Base-by-base conservation (phyloP, 1,140 invertebrate genomes). In the Planococcus citri region DNA sequence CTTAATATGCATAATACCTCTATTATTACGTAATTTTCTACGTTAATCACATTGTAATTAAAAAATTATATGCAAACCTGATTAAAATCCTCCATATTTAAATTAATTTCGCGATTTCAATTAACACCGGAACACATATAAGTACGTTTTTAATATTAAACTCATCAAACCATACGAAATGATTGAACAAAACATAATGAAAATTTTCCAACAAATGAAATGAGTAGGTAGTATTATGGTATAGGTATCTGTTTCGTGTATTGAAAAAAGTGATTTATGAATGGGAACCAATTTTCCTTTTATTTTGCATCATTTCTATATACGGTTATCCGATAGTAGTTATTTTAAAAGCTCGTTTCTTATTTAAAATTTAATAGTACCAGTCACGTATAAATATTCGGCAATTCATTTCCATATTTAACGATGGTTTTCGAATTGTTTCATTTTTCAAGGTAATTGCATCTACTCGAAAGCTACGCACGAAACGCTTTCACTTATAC, bases 321-420 rank as follows among this genome's bases (percentile, higher is more conserved):
- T 6, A 17, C 6, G 21, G 60, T 64, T 64, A 64, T 64, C 20
- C 24, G 25, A 64, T 64, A 64, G 25, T 20, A 64, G 25, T 64
- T 24, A 64, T 64, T 64, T 27, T 12, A 14, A 20, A 25, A 24
- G 25, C 25, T 64, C 60, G 25, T 64, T 64, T 64, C 60, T 64
- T 64, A 64, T 25, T 64, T 20, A 20, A 22, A 64, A 12, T 64
- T 64, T 64, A 64, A 64, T 64, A 64, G 60, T 27, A 64, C 24
- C 25, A 25, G 60, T 64, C 60, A 64, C 60, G 60, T 64, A 64
- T 27, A 51, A 17, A 64, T 64, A 64, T 64, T 64, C 25, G 60
- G 25, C 21, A 25, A 64, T 64, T 64, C n/a, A 51, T 51, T 51
- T 51, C 41, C 41, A 51, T 51, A 17, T 51, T 51, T 51, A 51